Evolutionary conservation across 1,140 invertebrate species (phyloP), one percentile per base, ranked within the genome.

Genomic region (Episyrphus balteatus): DNA sequence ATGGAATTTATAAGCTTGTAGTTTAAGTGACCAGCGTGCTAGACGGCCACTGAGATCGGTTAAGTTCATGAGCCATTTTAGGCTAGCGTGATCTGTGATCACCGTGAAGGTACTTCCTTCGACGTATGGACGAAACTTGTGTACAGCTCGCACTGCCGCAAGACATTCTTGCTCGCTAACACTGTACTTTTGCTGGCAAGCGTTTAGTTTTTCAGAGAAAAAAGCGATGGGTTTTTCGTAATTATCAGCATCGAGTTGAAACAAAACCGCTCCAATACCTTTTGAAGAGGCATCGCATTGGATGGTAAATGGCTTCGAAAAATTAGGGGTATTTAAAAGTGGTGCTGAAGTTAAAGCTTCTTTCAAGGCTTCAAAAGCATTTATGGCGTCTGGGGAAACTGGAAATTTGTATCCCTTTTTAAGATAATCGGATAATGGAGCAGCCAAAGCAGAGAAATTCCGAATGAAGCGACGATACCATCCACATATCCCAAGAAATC

Each of bases 391-490:
- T 6, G 41, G 26, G n/a, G 15, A 34, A 37, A 33, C 36, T 14
- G 6, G 12, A 19, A 53, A 45, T 10, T 32, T 15, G 11, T 42
- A 45, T 6, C 11, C 31, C 13, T 40, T 18, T 33, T 44, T 39
- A 3, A 48, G 15, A 0, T 44, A 19, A 10, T 54, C 46, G 10
- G 37, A 39, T n/a, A 51, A 43, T 1, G 70, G 69, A 18, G 54
- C 47, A 19, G 69, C 55, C 5, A 66, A 42, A 3, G 52, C 46
- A 0, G 71, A 55, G 51, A 74, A 76, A 52, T 73, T 53, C 14
- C 51, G 54, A 21, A 75, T 61, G 48, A 73, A 76, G 3, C 58
- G 36, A 6, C 66, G 48, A 50, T 72, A 73, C 51, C 68, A 74
- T 5, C 58, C 57, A 2, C 65, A 55, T 44, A 73, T 62, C 2